Percentiles rank a stretch among this genome's conserved stretches.
Evolutionary conservation across 1,140 invertebrate genomes (phyloP).

Genomic region (Pemphigus obesinymphae): DNA sequence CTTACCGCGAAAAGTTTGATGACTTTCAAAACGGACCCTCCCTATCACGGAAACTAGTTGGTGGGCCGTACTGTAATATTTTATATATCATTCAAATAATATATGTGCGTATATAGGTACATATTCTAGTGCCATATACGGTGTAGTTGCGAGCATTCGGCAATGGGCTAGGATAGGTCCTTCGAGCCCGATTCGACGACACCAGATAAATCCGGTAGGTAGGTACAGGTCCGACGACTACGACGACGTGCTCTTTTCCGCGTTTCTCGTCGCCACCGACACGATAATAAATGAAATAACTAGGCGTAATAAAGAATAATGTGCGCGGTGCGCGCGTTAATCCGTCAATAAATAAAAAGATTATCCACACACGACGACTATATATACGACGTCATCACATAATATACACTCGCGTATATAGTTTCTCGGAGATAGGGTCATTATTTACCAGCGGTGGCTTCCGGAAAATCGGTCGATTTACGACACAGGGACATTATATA

Average conservation of each 20-base stretch:
- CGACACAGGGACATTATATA: background rate
- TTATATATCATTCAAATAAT: background rate
- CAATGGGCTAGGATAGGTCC: no score
- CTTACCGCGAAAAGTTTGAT: no score
- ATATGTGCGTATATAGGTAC: background rate
- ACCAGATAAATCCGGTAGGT: background rate
- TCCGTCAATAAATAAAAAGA: constrained; percentile 38
- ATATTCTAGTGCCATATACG: background rate
- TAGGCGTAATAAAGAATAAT: constrained; percentile 34
- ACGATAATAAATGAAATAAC: constrained; percentile 32
- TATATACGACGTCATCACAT: background rate
- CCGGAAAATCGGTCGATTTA: constrained; percentile 4
- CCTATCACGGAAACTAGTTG: no score
- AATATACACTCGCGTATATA: background rate
- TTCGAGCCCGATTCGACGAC: background rate
- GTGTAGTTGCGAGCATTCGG: no score
- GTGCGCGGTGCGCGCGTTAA: background rate
- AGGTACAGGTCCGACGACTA: background rate
- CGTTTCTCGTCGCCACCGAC: background rate
- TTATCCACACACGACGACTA: background rate
- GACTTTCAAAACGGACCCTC: no score
- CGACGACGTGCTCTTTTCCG: background rate
- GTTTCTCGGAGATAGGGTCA: background rate
- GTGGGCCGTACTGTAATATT: no score
- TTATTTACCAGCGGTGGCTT: background rate